Evolutionary conservation across 2,113 vertebrate species (phyloP).

Genomic region (Channa argus): DNA sequence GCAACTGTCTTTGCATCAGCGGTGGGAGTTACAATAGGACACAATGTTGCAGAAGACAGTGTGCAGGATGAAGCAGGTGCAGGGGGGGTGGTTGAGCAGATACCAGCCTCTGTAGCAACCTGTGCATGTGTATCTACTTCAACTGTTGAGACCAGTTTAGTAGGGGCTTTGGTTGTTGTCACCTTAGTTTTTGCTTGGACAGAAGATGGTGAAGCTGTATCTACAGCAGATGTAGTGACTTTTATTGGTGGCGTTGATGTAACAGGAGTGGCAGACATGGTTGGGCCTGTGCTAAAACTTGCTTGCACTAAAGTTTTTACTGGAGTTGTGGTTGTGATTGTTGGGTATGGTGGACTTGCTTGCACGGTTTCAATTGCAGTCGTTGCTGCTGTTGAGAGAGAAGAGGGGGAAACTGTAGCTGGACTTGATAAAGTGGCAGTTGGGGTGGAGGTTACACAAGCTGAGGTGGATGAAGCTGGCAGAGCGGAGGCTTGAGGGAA

Average conservation of each 20-base stretch:
- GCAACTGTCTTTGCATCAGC: neutral
- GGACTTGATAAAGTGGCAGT: neutral
- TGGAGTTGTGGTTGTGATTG: neutral
- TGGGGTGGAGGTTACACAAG: neutral
- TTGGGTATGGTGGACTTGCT: neutral
- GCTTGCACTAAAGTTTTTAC: neutral
- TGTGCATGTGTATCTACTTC: neutral
- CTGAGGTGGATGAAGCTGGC: neutral
- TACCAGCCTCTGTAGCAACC: neutral
- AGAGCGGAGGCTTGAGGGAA: neutral
- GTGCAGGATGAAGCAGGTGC: neutral
- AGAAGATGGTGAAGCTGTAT: neutral
- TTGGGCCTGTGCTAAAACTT: slow-evolving; percentile 20
- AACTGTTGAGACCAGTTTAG: neutral
- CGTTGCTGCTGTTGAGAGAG: slow-evolving; percentile 20
- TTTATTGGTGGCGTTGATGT: slow-evolving; percentile 10
- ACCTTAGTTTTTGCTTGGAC: neutral
- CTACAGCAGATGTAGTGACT: slow-evolving; percentile 10
- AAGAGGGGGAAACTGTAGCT: neutral
- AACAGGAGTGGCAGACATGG: slow-evolving; percentile 38
- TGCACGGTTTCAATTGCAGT: neutral
- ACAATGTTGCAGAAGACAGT: neutral
- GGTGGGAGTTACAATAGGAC: neutral
- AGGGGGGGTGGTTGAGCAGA: neutral
- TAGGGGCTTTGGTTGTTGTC: neutral